These are phyloP conservation scores for Seira musarum DNA, from an alignment of 2,888 invertebrate genomes.

Conservation along the genomic window DNA sequence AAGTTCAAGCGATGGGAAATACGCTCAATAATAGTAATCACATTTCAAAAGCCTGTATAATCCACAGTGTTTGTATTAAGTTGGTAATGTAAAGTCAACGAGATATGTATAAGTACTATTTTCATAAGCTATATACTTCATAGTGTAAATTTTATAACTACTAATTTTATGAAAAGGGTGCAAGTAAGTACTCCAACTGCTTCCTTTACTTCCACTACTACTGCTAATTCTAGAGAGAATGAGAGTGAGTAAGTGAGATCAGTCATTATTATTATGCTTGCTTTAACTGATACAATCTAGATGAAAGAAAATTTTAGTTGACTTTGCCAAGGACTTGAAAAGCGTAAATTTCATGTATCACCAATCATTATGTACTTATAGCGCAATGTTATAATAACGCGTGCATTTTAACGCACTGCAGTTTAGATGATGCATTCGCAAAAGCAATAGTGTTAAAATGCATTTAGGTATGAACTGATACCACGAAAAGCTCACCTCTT, in stretches of 20 bases:
- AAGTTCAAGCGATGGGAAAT: conserved; percentile 64
- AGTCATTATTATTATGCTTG: conserved; percentile 58
- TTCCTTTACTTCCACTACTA: neutral
- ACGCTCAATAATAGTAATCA: conserved; percentile 62
- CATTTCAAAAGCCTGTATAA: conserved; percentile 5
- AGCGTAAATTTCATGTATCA: conserved; percentile 45
- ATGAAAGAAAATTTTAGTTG: conserved; percentile 52
- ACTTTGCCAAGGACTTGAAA: conserved; percentile 52
- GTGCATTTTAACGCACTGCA: neutral
- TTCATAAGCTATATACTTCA: conserved; percentile 14
- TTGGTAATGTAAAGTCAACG: neutral
- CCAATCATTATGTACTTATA: conserved; percentile 26
- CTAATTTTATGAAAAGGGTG: conserved; percentile 35
- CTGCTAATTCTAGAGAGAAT: neutral
- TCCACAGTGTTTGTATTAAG: neutral
- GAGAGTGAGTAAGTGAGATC: conserved; percentile 53
- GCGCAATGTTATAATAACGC: conserved; percentile 26
- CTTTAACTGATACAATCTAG: conserved; percentile 58
- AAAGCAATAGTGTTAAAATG: conserved; percentile 38
- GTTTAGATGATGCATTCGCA: conserved; percentile 17
- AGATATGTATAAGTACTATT: neutral
- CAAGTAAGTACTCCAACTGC: conserved; percentile 35
- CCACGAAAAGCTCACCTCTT: neutral
- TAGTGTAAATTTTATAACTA: conserved; percentile 24
- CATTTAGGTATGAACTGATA: neutral